phyloP scores from a whole-genome alignment of 2,888 invertebrate species.

The Plagodis pulveraria region DNA sequence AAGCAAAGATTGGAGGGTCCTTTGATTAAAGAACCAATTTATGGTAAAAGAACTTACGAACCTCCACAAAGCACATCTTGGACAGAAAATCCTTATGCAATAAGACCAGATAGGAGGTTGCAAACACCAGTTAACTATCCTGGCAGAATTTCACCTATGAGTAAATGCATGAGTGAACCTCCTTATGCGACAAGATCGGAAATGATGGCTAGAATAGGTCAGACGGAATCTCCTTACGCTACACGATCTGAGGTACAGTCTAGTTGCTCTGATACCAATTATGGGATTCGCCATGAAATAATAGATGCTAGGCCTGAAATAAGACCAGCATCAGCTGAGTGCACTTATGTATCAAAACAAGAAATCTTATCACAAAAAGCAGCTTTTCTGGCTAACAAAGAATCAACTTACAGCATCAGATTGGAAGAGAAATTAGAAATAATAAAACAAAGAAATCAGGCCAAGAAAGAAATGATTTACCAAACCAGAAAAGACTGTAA shows the following conservation, averaged over 20 bases:
- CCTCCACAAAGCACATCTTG: conserved; percentile 74
- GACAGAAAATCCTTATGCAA: conserved; percentile 72
- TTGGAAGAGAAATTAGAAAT: conserved; percentile 81
- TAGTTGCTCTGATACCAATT: conserved; percentile 74
- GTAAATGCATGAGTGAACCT: conserved; percentile 80
- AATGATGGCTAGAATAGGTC: conserved; percentile 72
- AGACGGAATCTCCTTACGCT: conserved; percentile 72
- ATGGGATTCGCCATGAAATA: conserved; percentile 60
- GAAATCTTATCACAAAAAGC: conserved; percentile 82
- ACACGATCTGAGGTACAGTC: conserved; percentile 73
- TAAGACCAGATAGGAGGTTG: conserved; percentile 73
- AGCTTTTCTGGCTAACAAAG: conserved; percentile 75
- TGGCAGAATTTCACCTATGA: conserved; percentile 72
- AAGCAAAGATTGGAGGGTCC: conserved; percentile 73
- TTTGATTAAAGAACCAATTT: conserved; percentile 65
- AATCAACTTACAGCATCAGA: conserved; percentile 66
- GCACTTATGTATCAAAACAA: conserved; percentile 80
- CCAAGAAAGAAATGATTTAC: conserved; percentile 82
- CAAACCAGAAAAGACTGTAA: conserved; percentile 80
- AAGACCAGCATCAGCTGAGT: conserved; percentile 76
- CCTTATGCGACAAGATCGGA: conserved; percentile 75
- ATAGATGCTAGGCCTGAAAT: conserved; percentile 61
- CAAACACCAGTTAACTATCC: conserved; percentile 73
- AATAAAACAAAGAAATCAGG: conserved; percentile 81
- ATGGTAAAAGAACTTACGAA: conserved; percentile 76